Evolutionary conservation across 2,797 vertebrate species (phyloP), one percentile per base, ranked within the genome.

Genomic region (Cyprinodon diabolis): DNA sequence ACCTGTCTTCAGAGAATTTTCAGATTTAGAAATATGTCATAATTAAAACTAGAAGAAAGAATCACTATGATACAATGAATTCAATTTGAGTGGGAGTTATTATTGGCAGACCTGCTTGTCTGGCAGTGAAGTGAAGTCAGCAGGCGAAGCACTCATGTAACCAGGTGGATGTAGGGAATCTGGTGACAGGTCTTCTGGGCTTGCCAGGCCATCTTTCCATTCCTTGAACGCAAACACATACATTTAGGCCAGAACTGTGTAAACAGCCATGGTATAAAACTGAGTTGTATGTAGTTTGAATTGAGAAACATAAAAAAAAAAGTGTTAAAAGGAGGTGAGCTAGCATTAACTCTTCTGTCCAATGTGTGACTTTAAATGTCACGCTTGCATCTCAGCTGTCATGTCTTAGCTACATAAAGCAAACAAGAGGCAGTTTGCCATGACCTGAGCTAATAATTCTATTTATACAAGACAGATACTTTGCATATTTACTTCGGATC

Each of bases 171-270:
- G 90, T 57, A 93, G 86, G 17, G 90, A 91, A 35, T 89, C 90
- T 12, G 93, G 92, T 23, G 93, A 93, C 74, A 93, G 90, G 79
- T 94, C 92, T 75, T 94, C 90, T 0, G 94, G 92, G 75, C 90
- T 92, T 1, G 91, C 90, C 19, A 94, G 85, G 71, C 90, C 87
- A 56, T 95, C 94, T 83, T 89, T 95, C 93, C 94, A 94, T 88
- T 95, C 95, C 95, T 96, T 81, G 7, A 87, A 77, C 8, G 78
- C 23, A 90, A 51, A 82, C 54, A 87, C 40, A 82, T 12, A 73
- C 37, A 79, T 51, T 57, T 40, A 72, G 45, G 70, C 60, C 81
- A 21, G 78, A 47, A 68, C 15, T 66, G 43, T 62, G 68, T 82
- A 76, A 84, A 68, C 71, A 77, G 62, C 80, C 47, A 83, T 51